phyloP scores from a whole-genome alignment of 2,888 invertebrate genomes.

The Caenorhabditis imperialis region DNA sequence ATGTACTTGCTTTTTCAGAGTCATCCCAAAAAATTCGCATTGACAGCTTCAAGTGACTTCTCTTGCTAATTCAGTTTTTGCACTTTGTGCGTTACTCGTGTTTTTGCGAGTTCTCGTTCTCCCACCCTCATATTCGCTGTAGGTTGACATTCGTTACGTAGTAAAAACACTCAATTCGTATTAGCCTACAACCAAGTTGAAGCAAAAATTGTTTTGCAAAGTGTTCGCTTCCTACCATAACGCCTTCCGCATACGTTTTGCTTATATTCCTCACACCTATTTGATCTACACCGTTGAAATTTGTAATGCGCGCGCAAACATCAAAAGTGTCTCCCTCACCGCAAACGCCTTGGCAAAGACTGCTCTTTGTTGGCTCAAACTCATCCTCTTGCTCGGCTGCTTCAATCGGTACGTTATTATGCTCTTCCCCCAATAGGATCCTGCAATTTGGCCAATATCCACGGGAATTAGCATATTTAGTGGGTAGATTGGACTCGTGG shows the following conservation, averaged over 20 bases:
- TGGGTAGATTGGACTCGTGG: no score
- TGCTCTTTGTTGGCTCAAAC: slow-evolving; percentile 53
- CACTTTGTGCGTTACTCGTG: slow-evolving; percentile 26
- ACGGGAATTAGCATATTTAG: no score
- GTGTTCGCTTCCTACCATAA: no score
- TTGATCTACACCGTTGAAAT: slow-evolving; percentile 41
- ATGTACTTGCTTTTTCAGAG: slow-evolving; percentile 19
- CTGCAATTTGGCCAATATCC: slow-evolving; percentile 54
- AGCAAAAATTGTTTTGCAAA: no score
- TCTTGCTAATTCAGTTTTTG: slow-evolving; percentile 37
- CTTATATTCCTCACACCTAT: slow-evolving; percentile 9
- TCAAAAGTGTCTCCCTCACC: slow-evolving; percentile 52
- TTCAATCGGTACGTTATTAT: slow-evolving; percentile 73
- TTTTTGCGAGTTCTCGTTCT: no score
- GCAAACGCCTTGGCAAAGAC: slow-evolving; percentile 69
- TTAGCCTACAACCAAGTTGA: no score
- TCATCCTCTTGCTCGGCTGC: slow-evolving; percentile 59
- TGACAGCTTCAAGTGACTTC: slow-evolving; percentile 38
- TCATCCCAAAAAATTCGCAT: slow-evolving; percentile 16
- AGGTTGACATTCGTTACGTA: no score
- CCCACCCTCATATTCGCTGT: no score
- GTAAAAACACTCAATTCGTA: no score
- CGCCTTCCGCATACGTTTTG: no score
- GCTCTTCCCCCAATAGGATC: slow-evolving; percentile 76
- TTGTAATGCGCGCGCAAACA: slow-evolving; percentile 42